Percentiles rank a stretch among this genome's conserved stretches.
Evolutionary conservation across 2,113 vertebrate species (phyloP).

Genomic region (Corydoras sp.): DNA sequence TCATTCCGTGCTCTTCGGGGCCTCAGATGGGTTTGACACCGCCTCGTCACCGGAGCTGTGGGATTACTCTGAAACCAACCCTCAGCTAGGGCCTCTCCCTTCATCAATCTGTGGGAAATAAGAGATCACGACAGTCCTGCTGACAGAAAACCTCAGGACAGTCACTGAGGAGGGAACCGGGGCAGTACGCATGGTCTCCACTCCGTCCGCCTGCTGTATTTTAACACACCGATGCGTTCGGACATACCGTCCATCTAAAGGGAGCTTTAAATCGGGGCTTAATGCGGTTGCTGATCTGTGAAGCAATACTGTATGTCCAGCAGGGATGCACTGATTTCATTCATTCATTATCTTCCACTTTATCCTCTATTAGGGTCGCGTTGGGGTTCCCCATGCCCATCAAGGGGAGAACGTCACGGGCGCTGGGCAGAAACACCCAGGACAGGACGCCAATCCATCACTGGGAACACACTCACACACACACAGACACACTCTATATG

Average conservation of each 20-base stretch:
- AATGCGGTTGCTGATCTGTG: too few species aligned
- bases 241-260: neutral
- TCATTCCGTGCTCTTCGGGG: neutral
- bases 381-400: too few species aligned
- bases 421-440: too few species aligned
- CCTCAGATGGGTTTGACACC: slow-evolving; percentile 11
- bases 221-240: neutral
- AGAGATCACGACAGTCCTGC: neutral
- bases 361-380: too few species aligned
- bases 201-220: neutral
- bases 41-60: neutral
- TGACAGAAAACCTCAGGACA: neutral
- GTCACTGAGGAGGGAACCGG: neutral
- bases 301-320: too few species aligned
- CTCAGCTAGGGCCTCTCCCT: neutral
- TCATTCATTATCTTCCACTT: too few species aligned
- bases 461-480: too few species aligned
- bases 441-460: too few species aligned
- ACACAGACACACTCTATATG: too few species aligned
- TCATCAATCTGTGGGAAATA: neutral
- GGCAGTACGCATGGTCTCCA: neutral
- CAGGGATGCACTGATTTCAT: too few species aligned
- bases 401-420: too few species aligned
- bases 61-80: slow-evolving; percentile 15
- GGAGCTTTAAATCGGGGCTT: too few species aligned